Conservation (phyloP, 2,888 invertebrate species). For the Elysia crispata region DNA sequence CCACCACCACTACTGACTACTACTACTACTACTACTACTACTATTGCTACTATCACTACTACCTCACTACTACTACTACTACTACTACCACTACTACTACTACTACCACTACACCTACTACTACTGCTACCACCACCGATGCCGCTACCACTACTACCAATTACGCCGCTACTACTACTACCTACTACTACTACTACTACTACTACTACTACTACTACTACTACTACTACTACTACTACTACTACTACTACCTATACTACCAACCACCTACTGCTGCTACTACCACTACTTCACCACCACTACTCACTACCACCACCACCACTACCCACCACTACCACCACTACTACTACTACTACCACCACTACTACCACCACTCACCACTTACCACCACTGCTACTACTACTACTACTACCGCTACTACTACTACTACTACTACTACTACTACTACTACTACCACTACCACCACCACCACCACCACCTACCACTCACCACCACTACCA, state of each 20-base stretch:
- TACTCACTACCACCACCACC: constrained; percentile 2
- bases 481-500: no score
- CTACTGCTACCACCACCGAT: no score
- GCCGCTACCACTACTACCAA: background rate
- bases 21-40: constrained; percentile 45
- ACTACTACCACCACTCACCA: no score
- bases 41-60: no score
- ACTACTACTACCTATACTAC: constrained; percentile 18
- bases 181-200: no score
- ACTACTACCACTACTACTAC: no score
- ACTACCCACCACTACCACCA: no score
- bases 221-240: constrained; percentile 41
- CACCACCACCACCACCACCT: no score
- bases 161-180: constrained; percentile 36
- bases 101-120: no score
- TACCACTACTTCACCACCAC: background rate
- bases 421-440: constrained; percentile 9
- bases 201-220: constrained; percentile 43
- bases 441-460: constrained; percentile 2
- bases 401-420: background rate
- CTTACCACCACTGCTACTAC: no score
- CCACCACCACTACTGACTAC: no score
- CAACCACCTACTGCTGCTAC: background rate
- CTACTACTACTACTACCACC: constrained; percentile 19
- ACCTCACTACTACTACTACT: no score